Evolutionary conservation across 2,888 invertebrate species (phyloP).

Genomic region (Rotaria sp.): DNA sequence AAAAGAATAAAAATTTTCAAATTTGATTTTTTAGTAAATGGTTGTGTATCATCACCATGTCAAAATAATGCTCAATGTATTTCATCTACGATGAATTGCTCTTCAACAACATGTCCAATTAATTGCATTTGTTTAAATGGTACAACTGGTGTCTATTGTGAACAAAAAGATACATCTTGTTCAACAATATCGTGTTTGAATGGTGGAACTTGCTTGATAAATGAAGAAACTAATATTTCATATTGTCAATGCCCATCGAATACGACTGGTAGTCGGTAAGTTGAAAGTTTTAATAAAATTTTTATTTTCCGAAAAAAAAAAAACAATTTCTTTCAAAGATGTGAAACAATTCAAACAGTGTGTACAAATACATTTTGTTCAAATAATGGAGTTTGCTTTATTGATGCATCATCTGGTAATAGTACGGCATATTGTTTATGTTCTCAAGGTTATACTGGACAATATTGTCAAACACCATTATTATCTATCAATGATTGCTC

Average conservation of each 20-base stretch:
- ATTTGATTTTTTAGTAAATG: neutral
- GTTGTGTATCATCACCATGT: neutral
- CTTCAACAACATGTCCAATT: neutral
- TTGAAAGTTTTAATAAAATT: neutral
- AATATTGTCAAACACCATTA: neutral
- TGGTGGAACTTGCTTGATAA: neutral
- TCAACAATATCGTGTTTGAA: neutral
- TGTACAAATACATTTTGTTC: slow-evolving; percentile 10
- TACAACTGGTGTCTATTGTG: neutral
- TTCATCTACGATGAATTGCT: neutral
- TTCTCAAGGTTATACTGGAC: neutral
- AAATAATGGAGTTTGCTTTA: neutral
- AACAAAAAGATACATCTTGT: neutral
- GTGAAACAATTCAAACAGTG: slow-evolving; percentile 2
- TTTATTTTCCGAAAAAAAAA: neutral
- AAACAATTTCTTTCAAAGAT: neutral
- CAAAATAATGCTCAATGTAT: neutral
- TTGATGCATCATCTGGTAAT: neutral
- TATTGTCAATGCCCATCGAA: neutral
- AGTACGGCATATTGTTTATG: neutral
- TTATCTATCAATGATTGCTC: neutral
- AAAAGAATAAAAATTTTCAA: neutral
- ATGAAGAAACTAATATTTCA: neutral
- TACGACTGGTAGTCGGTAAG: neutral
- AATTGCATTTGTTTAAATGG: neutral